Percentiles rank a stretch among this genome's conserved stretches.
Evolutionary conservation across 2,797 vertebrate genomes (phyloP).

Genomic region (Sebastes alutus): DNA sequence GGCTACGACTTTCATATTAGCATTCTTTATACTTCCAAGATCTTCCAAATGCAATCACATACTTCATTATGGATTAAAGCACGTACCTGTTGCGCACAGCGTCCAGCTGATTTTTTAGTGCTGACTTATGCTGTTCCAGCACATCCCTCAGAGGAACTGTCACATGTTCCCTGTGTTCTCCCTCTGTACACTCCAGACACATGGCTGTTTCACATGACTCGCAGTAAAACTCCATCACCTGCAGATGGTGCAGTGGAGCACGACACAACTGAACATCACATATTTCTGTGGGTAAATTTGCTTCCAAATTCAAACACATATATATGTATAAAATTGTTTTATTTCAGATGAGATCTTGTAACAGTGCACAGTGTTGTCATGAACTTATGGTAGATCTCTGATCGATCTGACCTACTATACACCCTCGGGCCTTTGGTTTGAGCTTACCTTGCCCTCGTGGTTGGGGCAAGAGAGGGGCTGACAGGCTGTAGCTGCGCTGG

Average conservation of each 20-base stretch:
- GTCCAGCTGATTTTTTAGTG: conserved; percentile 92
- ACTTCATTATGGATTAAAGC: not conserved
- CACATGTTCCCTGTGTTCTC: conserved; percentile 92
- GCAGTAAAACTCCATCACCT: conserved; percentile 98
- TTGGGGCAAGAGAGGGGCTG: conserved; percentile 94
- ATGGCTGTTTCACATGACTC: conserved; percentile 96
- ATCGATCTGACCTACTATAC: not conserved
- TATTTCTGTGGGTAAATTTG: not conserved
- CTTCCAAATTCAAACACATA: not conserved
- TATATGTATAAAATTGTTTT: no score
- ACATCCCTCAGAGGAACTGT: conserved; percentile 92
- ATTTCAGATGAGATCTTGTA: not conserved
- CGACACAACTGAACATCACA: not conserved
- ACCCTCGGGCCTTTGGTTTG: not conserved
- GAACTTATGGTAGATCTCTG: not conserved
- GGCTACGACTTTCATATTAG: not conserved
- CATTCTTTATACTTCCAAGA: not conserved
- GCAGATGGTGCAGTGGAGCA: conserved; percentile 69
- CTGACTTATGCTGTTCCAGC: conserved; percentile 93
- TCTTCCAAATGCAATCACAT: not conserved
- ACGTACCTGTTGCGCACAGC: conserved; percentile 88
- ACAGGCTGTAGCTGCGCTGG: conserved; percentile 85
- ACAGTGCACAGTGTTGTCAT: not conserved
- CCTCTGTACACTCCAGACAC: conserved; percentile 93
- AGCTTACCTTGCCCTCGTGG: conserved; percentile 93